A percentile compares a stretch with the other conserved stretches of the same genome.
Conservation (phyloP, 2,888 invertebrate genomes). For the Acronicta aceris region DNA sequence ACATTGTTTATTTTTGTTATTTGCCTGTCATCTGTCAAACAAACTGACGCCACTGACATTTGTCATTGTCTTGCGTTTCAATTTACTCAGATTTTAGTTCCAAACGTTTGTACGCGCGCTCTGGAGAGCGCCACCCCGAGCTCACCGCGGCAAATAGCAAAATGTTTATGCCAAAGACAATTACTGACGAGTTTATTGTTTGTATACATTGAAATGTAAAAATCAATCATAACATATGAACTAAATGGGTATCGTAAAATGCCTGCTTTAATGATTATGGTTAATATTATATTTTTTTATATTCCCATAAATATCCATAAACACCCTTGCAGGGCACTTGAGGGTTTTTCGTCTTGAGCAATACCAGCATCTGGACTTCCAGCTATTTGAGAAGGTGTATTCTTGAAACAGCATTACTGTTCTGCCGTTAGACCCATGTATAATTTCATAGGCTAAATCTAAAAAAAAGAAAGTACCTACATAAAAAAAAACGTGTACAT, state of each 20-base stretch:
- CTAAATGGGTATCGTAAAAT: too few species aligned
- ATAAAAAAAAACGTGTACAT: too few species aligned
- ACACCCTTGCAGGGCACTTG: conserved; percentile 60
- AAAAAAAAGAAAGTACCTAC: neutral
- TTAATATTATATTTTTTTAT: conserved; percentile 54
- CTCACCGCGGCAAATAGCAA: too few species aligned
- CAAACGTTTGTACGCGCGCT: too few species aligned
- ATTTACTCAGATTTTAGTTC: too few species aligned
- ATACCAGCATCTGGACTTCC: conserved; percentile 65
- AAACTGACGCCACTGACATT: conserved; percentile 42
- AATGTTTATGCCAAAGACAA: too few species aligned
- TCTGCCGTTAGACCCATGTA: conserved; percentile 20
- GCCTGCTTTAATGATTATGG: conserved; percentile 57
- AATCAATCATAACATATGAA: too few species aligned
- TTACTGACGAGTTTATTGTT: too few species aligned
- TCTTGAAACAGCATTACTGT: conserved; percentile 61
- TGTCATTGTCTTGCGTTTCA: conserved; percentile 41
- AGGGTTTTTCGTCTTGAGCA: conserved; percentile 63
- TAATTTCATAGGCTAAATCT: conserved; percentile 43
- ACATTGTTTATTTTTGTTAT: conserved; percentile 50
- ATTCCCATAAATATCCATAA: conserved; percentile 56
- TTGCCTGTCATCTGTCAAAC: conserved; percentile 51
- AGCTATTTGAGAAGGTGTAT: conserved; percentile 65
- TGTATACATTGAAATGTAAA: too few species aligned
- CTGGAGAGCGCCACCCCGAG: too few species aligned